Base-by-base conservation (phyloP, 2,797 vertebrate species). In the Megaceryle alcyon region DNA sequence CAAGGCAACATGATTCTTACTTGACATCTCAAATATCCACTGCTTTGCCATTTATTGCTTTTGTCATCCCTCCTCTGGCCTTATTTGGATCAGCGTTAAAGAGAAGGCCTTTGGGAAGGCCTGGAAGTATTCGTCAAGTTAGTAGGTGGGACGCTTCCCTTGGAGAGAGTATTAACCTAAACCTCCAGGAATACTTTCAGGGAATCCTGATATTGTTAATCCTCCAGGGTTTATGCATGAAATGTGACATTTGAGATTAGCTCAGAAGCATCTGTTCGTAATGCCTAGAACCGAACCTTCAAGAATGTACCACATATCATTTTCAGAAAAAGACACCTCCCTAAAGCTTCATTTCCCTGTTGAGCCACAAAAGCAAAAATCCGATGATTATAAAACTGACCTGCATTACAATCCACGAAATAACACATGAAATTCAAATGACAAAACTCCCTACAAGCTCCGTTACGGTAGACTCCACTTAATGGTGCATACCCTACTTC, bases 171-270 rank as follows among this genome's bases (percentile, higher is more conserved):
- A 86, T 88, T 79, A 83, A 88, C 69, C 63, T 92, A 92, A 79
- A 82, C 64, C 88, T 86, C 63, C 60, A 79, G 51, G 56, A 90
- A 53, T 56, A 82, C 70, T 90, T 72, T 68, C 70, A 88, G 87
- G 77, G 82, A 79, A 87, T 70, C 41, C 75, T 49, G 57, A 82
- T 91, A 71, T 29, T 61, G 61, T 66, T 92, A 88, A 92, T 87
- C 61, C 88, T 28, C 44, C 49, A 43, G 88, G 83, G 71, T 91
- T 96, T 93, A 88, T 51, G 68, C 83, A 87, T 51, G 68, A 93
- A 93, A 96, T 91, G 78, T 92, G 94, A 95, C 94, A 94, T 85
- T 19, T 89, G 79, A 94, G 92, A 96, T 94, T 77, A 94, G 86
- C 60, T 94, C 81, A 90, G 73, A 95, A 75, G 69, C 75, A 82